phyloP scores from a whole-genome alignment of 1,140 invertebrate genomes.

The Hestina assimilis region DNA sequence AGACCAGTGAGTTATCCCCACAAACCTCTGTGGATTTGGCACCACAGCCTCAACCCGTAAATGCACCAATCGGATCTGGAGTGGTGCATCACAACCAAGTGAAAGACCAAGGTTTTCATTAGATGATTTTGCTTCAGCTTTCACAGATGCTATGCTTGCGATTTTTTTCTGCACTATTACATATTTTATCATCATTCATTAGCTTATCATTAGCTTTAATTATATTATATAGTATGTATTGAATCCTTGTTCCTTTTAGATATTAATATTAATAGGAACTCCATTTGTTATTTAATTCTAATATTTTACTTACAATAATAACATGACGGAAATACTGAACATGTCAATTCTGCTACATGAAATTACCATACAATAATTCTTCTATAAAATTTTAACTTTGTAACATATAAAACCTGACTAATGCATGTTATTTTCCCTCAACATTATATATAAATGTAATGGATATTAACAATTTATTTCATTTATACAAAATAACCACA shows the following conservation, averaged over 20 bases:
- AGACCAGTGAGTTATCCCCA: constrained; percentile 88
- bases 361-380: too few species aligned
- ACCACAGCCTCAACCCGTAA: constrained; percentile 56
- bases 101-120: constrained; percentile 83
- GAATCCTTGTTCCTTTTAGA: not conserved
- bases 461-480: not conserved
- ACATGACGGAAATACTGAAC: too few species aligned
- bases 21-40: constrained; percentile 69
- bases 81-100: constrained; percentile 79
- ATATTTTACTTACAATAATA: too few species aligned
- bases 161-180: constrained; percentile 49
- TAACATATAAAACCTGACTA: too few species aligned
- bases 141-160: constrained; percentile 61
- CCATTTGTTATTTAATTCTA: not conserved
- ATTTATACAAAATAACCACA: constrained; percentile 9
- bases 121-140: constrained; percentile 52
- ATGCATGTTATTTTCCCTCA: too few species aligned
- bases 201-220: not conserved
- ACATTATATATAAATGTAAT: not conserved
- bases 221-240: not conserved
- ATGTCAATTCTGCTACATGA: too few species aligned
- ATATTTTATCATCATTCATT: constrained; percentile 4
- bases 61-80: constrained; percentile 70
- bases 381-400: too few species aligned
- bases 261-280: not conserved